Evolutionary conservation across 2,797 vertebrate genomes (phyloP).

Genomic region (Taenioides sp.): DNA sequence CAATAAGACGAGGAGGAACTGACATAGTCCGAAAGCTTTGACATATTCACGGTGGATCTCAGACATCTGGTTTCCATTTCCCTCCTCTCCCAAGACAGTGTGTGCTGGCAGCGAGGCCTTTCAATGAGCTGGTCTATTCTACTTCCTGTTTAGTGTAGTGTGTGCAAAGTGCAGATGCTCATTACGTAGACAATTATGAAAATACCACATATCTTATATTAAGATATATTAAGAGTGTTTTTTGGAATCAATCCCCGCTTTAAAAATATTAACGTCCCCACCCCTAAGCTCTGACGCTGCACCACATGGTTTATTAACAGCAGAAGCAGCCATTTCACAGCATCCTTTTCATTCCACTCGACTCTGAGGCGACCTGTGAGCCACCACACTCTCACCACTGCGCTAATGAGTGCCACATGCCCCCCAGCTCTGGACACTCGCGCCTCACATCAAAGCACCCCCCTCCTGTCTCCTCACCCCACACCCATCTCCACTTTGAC

Average conservation of each 20-base stretch:
- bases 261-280: constrained; percentile 15
- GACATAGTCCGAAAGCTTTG: constrained; percentile 74
- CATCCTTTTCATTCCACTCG: constrained; percentile 57
- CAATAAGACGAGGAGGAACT: constrained; percentile 68
- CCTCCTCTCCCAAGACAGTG: constrained; percentile 70
- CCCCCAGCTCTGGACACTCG: constrained; percentile 56
- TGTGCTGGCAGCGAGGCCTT: constrained; percentile 66
- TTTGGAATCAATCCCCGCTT: neutral
- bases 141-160: constrained; percentile 71
- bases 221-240: constrained; percentile 8
- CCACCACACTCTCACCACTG: constrained; percentile 68
- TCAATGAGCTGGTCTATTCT: constrained; percentile 72
- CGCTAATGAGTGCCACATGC: constrained; percentile 77
- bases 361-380: constrained; percentile 43
- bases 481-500: constrained; percentile 66
- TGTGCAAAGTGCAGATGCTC: constrained; percentile 44
- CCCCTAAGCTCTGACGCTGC: constrained; percentile 36
- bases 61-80: constrained; percentile 79
- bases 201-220: constrained; percentile 11
- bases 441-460: constrained; percentile 76
- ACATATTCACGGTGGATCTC: constrained; percentile 77
- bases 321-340: constrained; percentile 61
- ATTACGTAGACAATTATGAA: constrained; percentile 40
- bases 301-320: constrained; percentile 61
- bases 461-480: constrained; percentile 7